Evolutionary conservation across 2,888 invertebrate species (phyloP), one percentile per base, ranked within the genome.

Genomic region (Antheraea assamensis): DNA sequence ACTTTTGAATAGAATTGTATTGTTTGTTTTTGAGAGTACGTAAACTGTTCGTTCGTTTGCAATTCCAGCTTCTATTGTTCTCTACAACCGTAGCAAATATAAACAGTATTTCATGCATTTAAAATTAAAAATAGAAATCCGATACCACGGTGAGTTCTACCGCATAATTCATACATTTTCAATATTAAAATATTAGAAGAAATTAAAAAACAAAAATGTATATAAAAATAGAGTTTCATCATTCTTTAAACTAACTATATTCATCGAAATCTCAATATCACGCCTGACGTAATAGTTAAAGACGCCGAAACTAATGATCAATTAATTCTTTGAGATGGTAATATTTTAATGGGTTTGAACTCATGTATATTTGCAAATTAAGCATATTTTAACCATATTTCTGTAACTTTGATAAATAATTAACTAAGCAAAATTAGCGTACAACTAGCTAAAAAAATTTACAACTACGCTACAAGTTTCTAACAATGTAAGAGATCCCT

Each of bases 361-460:
- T 35, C 35, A 66, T 66, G 31, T 66, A 19, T 66, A 66, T 31
- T 66, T 31, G 66, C 19, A 66, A 35, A 21, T 19, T 31, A 13
- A 5, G 35, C 21, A 66, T 19, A 31, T 66, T 35, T n/a, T 66
- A 31, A 19, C 21, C 21, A 35, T 1, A 7, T 31, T n/a, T 17
- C 66, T 31, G 7, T 35, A 35, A 21, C 7, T 35, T 21, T 35
- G 19, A 21, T 66, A 66, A 66, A 21, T 31, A 3, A 15, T 66
- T 21, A 31, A 35, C 66, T 10, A 66, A 66, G 66, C 66, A 19
- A 66, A 66, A 31, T 66, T 66, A 31, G 0, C 19, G 31, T 35
- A 8, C 35, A 31, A 66, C 31, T 35, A 66, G 66, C 19, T 66
- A 66, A 66, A 31, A 66, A 31, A 66, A 66, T 30, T 66, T 35